Conservation (phyloP, 2,113 vertebrate genomes). For the Ptilorrhoa leucosticta region DNA sequence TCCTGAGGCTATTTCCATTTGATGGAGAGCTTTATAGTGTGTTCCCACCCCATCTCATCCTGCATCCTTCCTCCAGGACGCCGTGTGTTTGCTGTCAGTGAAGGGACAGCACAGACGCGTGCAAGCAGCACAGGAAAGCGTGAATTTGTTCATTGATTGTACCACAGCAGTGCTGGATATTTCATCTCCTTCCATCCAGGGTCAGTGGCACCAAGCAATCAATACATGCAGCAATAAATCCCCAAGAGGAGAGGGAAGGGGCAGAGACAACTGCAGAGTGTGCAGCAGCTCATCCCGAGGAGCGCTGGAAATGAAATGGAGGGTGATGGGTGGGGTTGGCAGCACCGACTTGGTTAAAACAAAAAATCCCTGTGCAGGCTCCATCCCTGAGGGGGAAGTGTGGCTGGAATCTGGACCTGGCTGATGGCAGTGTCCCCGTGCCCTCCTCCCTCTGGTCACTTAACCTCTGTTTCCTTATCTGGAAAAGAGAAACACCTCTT, state of each 20-base stretch:
- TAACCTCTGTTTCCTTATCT: background rate
- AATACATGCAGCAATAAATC: background rate
- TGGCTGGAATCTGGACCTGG: background rate
- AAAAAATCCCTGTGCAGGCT: background rate
- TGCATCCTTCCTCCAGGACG: background rate
- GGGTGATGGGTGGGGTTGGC: background rate
- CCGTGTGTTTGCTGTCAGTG: background rate
- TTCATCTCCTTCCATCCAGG: background rate
- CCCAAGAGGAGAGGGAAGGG: background rate
- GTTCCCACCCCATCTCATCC: background rate
- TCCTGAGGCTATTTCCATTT: background rate
- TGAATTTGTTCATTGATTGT: background rate
- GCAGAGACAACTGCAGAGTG: background rate
- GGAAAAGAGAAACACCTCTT: background rate
- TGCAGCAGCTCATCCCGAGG: background rate
- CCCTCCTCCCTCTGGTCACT: background rate
- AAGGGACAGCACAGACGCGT: background rate
- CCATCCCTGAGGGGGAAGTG: fast-evolving
- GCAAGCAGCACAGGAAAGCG: background rate
- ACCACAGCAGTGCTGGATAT: background rate
- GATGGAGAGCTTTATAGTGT: background rate
- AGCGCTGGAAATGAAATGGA: background rate
- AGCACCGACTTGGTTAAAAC: background rate
- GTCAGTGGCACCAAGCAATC: background rate
- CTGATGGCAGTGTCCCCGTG: background rate